A percentile compares a stretch with the other conserved stretches of the same genome.
Evolutionary conservation across 1,140 invertebrate species (phyloP).

Genomic region (silkworm (Bombyx mori)): DNA sequence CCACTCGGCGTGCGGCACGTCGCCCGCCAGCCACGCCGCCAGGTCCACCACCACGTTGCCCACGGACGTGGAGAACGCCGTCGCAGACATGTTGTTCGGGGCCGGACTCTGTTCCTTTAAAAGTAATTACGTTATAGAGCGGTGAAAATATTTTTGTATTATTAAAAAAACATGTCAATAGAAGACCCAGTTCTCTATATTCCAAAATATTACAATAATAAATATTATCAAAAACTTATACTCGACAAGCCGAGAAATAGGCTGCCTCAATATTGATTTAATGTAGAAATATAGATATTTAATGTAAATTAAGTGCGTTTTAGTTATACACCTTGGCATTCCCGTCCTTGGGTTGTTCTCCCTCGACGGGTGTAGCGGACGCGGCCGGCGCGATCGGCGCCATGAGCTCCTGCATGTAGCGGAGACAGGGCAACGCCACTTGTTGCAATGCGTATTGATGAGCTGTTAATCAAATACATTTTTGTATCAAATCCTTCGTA

Average conservation of each 20-base stretch:
- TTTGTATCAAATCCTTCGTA: neutral
- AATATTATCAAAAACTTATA: too few species aligned
- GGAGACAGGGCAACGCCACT: conserved; percentile 64
- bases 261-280: too few species aligned
- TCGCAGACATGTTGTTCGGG: neutral
- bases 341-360: conserved; percentile 34
- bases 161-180: too few species aligned
- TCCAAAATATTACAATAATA: too few species aligned
- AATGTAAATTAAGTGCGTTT: too few species aligned
- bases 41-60: conserved; percentile 55
- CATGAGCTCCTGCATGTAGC: conserved; percentile 68
- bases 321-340: conserved; percentile 23
- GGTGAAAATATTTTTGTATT: too few species aligned
- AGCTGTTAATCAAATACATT: conserved; percentile 24
- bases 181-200: too few species aligned
- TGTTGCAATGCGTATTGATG: conserved; percentile 67
- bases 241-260: too few species aligned
- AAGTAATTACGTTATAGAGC: too few species aligned
- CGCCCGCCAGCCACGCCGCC: conserved; percentile 58
- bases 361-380: conserved; percentile 22
- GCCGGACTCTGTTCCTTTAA: too few species aligned
- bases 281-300: too few species aligned
- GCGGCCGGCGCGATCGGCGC: conserved; percentile 31
- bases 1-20: conserved; percentile 54
- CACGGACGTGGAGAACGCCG: conserved; percentile 17